These are phyloP conservation scores for Hippasteria phrygiana DNA, from an alignment of 53 echinoderm and acorn worm species.

Conservation along the genomic window DNA sequence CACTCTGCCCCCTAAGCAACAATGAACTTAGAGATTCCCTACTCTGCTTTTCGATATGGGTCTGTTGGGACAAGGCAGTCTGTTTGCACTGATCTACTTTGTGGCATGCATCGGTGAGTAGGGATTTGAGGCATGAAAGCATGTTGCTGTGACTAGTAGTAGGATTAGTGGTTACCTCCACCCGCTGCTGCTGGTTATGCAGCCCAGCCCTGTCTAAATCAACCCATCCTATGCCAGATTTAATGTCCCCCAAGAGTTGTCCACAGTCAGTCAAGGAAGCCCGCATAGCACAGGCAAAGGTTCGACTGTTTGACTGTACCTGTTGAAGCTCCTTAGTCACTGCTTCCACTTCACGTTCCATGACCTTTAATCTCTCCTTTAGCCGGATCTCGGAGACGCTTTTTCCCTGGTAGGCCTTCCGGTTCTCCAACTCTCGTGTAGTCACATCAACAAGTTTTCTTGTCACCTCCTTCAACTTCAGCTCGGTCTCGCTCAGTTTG, in stretches of 20 bases:
- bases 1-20: conserved; percentile 38
- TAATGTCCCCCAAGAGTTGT: conserved; percentile 58
- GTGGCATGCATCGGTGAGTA: conserved; percentile 66
- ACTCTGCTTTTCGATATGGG: conserved; percentile 63
- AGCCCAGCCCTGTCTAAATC: conserved; percentile 57
- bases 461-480: conserved; percentile 90
- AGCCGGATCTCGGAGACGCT: conserved; percentile 80
- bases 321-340: conserved; percentile 81
- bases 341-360: conserved; percentile 81
- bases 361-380: conserved; percentile 82
- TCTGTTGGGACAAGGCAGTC: conserved; percentile 58
- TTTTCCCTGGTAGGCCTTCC: conserved; percentile 92
- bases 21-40: conserved; percentile 18
- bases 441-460: conserved; percentile 94
- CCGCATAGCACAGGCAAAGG: conserved; percentile 62
- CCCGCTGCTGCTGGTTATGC: conserved; percentile 52
- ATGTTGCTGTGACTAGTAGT: conserved; percentile 59
- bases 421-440: conserved; percentile 86
- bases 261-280: conserved; percentile 56
- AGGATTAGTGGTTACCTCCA: conserved; percentile 61
- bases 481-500: conserved; percentile 81
- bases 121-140: conserved; percentile 63
- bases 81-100: conserved; percentile 65
- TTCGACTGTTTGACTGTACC: conserved; percentile 78
- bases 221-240: conserved; percentile 52